phyloP scores from a whole-genome alignment of 2,113 vertebrate genomes.

The Elaphurus davidianus region DNA sequence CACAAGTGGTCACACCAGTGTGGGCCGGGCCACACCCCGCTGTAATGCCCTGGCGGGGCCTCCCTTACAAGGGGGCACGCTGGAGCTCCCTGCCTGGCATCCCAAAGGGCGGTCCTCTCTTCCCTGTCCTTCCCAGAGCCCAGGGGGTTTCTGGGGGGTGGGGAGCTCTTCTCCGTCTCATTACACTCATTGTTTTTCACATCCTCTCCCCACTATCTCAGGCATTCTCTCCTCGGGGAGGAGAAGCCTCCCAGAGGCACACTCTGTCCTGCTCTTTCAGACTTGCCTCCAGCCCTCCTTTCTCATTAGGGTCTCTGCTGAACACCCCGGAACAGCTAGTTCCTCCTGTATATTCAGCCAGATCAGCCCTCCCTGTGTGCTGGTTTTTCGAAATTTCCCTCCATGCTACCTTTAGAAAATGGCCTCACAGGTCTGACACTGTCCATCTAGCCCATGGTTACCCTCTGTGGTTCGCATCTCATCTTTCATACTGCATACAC shows the following conservation, averaged over 20 bases:
- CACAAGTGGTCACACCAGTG: accelerated
- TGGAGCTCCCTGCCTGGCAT: neutral
- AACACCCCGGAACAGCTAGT: accelerated
- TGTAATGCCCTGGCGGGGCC: accelerated
- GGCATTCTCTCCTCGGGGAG: accelerated
- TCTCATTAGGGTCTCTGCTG: neutral
- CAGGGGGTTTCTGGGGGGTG: neutral
- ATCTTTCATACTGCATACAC: too few relatives aligned
- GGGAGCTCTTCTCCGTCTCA: neutral
- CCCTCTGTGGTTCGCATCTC: neutral
- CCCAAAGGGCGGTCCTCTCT: neutral
- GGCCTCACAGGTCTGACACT: neutral
- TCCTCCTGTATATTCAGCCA: accelerated
- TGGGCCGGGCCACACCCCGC: accelerated
- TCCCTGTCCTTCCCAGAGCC: neutral
- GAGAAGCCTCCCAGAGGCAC: neutral
- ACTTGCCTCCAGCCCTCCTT: neutral
- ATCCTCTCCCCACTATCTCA: neutral
- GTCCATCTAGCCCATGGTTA: accelerated
- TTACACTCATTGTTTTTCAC: too few relatives aligned
- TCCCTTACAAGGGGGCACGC: accelerated
- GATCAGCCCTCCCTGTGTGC: accelerated
- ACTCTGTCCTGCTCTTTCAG: neutral
- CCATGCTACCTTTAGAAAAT: accelerated
- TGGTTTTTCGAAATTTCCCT: neutral